Conservation (phyloP, 2,888 invertebrate genomes). For the Linnaemya vulpina region DNA sequence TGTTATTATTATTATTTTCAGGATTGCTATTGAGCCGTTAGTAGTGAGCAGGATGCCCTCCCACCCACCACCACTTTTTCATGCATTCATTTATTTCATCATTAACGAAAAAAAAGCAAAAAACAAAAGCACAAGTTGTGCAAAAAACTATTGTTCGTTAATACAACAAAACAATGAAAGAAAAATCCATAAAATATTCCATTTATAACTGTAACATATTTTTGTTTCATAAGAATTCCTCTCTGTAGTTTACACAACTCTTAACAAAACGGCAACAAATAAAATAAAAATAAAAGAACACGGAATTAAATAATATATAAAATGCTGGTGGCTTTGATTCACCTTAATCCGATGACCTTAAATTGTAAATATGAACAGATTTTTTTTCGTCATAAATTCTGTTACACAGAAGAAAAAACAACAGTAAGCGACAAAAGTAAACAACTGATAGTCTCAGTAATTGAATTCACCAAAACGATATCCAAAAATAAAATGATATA, state of each 20-base stretch:
- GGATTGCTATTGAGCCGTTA: slow-evolving; percentile 41
- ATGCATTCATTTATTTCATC: slow-evolving; percentile 17
- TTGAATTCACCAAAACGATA: too few relatives aligned
- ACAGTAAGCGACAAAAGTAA: slow-evolving; percentile 11
- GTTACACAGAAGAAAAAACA: neutral
- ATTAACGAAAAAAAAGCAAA: neutral
- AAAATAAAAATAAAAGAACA: too few relatives aligned
- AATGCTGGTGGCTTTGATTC: slow-evolving; percentile 40
- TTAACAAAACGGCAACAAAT: slow-evolving; percentile 14
- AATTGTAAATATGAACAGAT: slow-evolving; percentile 32
- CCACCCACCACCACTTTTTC: neutral
- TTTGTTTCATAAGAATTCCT: slow-evolving; percentile 38
- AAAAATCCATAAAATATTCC: slow-evolving; percentile 51
- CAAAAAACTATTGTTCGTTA: slow-evolving; percentile 36
- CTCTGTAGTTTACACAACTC: slow-evolving; percentile 47
- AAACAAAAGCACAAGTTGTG: slow-evolving; percentile 11
- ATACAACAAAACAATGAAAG: slow-evolving; percentile 7
- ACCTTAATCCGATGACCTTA: slow-evolving; percentile 70
- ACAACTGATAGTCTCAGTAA: too few relatives aligned
- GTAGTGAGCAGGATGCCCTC: neutral
- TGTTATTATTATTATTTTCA: slow-evolving; percentile 23
- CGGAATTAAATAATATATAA: slow-evolving; percentile 35
- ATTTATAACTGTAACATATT: slow-evolving; percentile 60
- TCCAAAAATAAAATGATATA: too few relatives aligned
- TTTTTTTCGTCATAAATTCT: neutral